phyloP scores from a whole-genome alignment of 2,113 vertebrate species.

The Ellobius talpinus region DNA sequence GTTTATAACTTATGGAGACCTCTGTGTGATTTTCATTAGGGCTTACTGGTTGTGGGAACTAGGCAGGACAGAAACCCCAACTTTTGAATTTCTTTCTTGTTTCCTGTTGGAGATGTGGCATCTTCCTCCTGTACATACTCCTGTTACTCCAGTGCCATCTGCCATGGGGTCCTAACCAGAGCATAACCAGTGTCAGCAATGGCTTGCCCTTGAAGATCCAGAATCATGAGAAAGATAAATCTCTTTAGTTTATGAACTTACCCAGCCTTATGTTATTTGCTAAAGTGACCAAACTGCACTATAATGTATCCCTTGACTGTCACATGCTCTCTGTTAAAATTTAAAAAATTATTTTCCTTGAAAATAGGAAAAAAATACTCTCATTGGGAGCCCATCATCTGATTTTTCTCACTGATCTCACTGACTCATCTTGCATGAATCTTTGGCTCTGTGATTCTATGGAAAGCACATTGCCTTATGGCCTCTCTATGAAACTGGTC shows the following conservation, averaged over 20 bases:
- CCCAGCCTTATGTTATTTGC: not conserved
- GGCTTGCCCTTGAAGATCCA: not conserved
- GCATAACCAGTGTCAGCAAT: not conserved
- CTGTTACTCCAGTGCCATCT: not conserved
- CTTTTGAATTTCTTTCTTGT: not conserved
- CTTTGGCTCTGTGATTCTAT: not conserved
- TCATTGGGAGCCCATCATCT: rapidly evolving
- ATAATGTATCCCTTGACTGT: not conserved
- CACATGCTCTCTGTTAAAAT: not conserved
- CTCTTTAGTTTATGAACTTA: not conserved
- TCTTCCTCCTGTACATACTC: not conserved
- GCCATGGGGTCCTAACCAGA: not conserved
- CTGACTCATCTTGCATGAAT: not conserved
- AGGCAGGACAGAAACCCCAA: too few relatives aligned
- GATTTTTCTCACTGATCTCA: not conserved
- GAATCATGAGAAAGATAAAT: not conserved
- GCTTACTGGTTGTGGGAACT: too few relatives aligned
- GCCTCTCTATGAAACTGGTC: not conserved
- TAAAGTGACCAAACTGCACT: not conserved
- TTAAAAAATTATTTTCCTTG: not conserved
- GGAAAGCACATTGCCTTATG: not conserved
- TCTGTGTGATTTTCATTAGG: too few relatives aligned
- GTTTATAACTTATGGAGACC: too few relatives aligned
- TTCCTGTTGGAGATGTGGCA: not conserved
- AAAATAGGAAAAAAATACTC: not conserved